phyloP scores from a whole-genome alignment of 2,888 invertebrate species.

The Lochmaea capreae region DNA sequence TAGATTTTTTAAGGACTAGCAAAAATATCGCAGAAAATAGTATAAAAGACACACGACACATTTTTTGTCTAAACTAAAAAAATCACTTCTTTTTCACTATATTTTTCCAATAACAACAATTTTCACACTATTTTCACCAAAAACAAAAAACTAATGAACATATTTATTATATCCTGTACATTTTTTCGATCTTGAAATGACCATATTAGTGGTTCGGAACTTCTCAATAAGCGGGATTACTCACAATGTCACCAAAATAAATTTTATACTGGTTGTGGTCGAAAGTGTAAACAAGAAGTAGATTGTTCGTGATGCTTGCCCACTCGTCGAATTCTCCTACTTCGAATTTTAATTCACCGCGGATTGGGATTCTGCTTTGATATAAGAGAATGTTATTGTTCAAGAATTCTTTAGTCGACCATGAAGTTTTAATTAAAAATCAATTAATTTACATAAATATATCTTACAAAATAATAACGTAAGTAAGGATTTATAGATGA shows the following conservation, averaged over 20 bases:
- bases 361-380: neutral
- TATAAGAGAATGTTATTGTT: neutral
- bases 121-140: neutral
- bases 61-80: neutral
- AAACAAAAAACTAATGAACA: neutral
- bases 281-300: slow-evolving; percentile 6
- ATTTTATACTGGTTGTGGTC: neutral
- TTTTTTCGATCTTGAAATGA: neutral
- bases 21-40: slow-evolving; percentile 3
- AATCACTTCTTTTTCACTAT: neutral
- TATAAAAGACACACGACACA: neutral
- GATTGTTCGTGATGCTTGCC: neutral
- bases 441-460: neutral
- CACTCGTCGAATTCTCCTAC: slow-evolving; percentile 19
- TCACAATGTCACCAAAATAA: slow-evolving; percentile 7
- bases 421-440: neutral
- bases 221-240: neutral
- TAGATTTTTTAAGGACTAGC: slow-evolving; percentile 1
- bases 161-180: neutral
- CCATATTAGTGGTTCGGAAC: neutral
- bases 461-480: too few species aligned
- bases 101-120: neutral
- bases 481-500: neutral
- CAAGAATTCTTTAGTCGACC: neutral
- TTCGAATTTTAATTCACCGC: neutral